Evolutionary conservation across 2,888 invertebrate species (phyloP).

Genomic region (Psococerastis gibbosa): DNA sequence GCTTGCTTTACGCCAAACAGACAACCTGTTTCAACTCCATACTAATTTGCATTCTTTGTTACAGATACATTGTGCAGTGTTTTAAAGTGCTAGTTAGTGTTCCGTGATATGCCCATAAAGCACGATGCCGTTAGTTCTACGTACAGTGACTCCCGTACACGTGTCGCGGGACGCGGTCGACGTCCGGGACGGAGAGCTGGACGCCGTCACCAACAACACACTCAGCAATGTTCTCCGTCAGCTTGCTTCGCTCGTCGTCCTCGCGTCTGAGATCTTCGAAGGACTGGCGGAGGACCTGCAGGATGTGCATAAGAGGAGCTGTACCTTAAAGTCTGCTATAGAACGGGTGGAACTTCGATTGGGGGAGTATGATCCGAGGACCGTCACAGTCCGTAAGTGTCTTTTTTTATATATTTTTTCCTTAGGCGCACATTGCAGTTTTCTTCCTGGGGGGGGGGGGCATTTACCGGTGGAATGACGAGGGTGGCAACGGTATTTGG

Average conservation of each 20-base stretch:
- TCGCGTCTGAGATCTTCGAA: conserved; percentile 72
- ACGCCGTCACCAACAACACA: conserved; percentile 72
- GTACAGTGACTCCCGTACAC: conserved; percentile 63
- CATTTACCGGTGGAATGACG: too few species aligned
- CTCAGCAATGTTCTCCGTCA: conserved; percentile 68
- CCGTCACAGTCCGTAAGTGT: conserved; percentile 86
- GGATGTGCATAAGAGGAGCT: conserved; percentile 52
- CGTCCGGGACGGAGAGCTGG: conserved; percentile 55
- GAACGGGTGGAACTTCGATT: conserved; percentile 50
- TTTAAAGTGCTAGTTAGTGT: background rate
- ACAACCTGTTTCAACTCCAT: too few species aligned
- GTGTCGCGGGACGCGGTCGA: conserved; percentile 47
- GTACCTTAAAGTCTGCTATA: conserved; percentile 47
- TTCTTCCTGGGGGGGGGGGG: too few species aligned
- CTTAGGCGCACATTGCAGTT: too few species aligned
- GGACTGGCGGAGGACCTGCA: conserved; percentile 59
- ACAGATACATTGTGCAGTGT: too few species aligned
- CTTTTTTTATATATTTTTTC: too few species aligned
- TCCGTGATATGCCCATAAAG: background rate
- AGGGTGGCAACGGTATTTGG: too few species aligned
- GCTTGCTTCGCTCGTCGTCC: conserved; percentile 61
- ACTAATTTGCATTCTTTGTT: too few species aligned
- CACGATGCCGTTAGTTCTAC: conserved; percentile 73
- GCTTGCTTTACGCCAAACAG: too few species aligned
- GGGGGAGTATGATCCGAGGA: conserved; percentile 62